Evolutionary conservation across 2,888 invertebrate species (phyloP).

Genomic region (Euclidia mi): DNA sequence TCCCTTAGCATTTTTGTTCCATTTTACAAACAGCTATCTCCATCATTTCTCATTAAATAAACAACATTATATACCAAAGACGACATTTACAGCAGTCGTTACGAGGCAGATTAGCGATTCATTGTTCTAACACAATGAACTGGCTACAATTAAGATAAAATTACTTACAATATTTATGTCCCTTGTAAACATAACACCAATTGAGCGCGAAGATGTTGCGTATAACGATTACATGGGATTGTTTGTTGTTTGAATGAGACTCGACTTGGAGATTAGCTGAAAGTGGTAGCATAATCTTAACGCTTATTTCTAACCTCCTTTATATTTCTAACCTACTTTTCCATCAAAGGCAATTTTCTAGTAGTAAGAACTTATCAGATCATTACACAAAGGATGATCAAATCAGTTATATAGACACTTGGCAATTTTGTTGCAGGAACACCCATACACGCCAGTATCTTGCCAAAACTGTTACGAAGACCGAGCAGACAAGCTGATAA

Average conservation of each 20-base stretch:
- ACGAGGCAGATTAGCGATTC: constrained; percentile 1
- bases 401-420: too few species aligned
- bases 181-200: neutral
- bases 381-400: too few species aligned
- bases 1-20: too few species aligned
- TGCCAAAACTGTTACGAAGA: constrained; percentile 97
- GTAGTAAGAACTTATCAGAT: too few species aligned
- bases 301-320: too few species aligned
- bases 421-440: constrained; percentile 86
- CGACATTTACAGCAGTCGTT: constrained; percentile 2
- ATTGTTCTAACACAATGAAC: constrained; percentile 8
- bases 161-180: neutral
- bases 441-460: constrained; percentile 94
- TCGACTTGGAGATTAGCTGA: too few species aligned
- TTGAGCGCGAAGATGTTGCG: neutral
- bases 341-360: too few species aligned
- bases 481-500: constrained; percentile 94
- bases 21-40: neutral
- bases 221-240: neutral
- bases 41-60: neutral
- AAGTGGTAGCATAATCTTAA: too few species aligned
- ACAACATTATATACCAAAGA: constrained; percentile 7
- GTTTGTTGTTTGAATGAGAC: neutral
- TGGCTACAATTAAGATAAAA: constrained; percentile 6
- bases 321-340: too few species aligned